These are phyloP conservation scores for Diadema setosum DNA, from an alignment of 35 echinoderm and acorn worm species.

Conservation along the genomic window DNA sequence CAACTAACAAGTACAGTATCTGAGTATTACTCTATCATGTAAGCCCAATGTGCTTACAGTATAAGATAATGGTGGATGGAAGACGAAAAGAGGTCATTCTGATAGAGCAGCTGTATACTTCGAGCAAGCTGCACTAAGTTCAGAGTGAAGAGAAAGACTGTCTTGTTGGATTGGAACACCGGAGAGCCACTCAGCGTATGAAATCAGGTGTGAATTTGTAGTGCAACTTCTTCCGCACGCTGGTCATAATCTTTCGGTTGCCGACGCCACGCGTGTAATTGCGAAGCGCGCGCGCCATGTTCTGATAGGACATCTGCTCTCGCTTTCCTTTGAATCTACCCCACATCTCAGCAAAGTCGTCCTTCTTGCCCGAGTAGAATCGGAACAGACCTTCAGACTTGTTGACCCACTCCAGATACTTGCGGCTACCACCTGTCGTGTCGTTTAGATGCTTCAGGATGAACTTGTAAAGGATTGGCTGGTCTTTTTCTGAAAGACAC, in stretches of 20 bases:
- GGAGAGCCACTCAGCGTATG: not conserved
- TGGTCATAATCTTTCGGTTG: conserved; percentile 71
- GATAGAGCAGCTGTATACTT: too few relatives aligned
- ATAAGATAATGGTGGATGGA: too few relatives aligned
- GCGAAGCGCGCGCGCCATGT: conserved; percentile 90
- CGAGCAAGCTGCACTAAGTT: too few relatives aligned
- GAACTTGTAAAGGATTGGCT: conserved; percentile 91
- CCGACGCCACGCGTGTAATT: conserved; percentile 77
- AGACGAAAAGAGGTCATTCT: too few relatives aligned
- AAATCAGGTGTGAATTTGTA: conserved; percentile 69
- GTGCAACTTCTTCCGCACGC: conserved; percentile 79
- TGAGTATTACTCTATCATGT: too few relatives aligned
- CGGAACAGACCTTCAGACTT: conserved; percentile 76
- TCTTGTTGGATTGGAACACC: too few relatives aligned
- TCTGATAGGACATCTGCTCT: conserved; percentile 96
- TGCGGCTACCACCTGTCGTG: not conserved
- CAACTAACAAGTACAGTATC: too few relatives aligned
- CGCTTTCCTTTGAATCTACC: conserved; percentile 82
- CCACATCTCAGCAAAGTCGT: conserved; percentile 91
- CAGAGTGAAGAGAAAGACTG: too few relatives aligned
- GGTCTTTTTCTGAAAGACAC: conserved; percentile 44
- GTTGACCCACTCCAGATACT: conserved; percentile 85
- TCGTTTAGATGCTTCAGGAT: conserved; percentile 72
- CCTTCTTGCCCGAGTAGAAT: conserved; percentile 88
- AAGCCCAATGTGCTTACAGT: too few relatives aligned